Evolutionary conservation across 2,888 invertebrate genomes (phyloP).

Genomic region (Trachelus tabidus): DNA sequence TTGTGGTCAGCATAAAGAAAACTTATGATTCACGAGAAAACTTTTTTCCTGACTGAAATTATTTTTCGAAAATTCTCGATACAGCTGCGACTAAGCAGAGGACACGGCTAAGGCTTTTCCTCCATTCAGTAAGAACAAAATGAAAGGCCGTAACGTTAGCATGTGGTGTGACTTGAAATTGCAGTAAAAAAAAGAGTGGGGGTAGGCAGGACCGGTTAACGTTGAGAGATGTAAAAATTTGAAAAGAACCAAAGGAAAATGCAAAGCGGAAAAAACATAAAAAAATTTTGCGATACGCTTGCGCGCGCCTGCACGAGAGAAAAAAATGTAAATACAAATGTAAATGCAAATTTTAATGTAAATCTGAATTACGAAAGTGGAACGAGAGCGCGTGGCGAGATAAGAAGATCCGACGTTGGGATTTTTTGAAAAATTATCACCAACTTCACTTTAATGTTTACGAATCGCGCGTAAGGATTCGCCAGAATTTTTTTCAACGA

Average conservation of each 20-base stretch:
- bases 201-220: background rate
- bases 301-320: background rate
- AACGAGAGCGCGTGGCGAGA: background rate
- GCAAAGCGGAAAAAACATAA: background rate
- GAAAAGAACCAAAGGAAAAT: background rate
- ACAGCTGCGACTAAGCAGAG: background rate
- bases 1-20: background rate
- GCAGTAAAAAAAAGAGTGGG: background rate
- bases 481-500: background rate
- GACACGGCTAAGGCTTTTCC: background rate
- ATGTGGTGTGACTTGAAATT: background rate
- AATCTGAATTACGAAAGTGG: background rate
- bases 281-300: background rate
- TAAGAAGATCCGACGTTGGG: background rate
- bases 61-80: background rate
- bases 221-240: background rate
- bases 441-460: background rate
- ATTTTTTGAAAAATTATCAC: background rate
- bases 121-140: background rate
- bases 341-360: background rate
- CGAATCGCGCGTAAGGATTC: background rate
- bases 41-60: background rate
- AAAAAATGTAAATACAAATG: background rate
- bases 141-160: background rate
- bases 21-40: background rate